Evolutionary conservation across 2,797 vertebrate genomes (phyloP).

Genomic region (Luscinia luscinia): DNA sequence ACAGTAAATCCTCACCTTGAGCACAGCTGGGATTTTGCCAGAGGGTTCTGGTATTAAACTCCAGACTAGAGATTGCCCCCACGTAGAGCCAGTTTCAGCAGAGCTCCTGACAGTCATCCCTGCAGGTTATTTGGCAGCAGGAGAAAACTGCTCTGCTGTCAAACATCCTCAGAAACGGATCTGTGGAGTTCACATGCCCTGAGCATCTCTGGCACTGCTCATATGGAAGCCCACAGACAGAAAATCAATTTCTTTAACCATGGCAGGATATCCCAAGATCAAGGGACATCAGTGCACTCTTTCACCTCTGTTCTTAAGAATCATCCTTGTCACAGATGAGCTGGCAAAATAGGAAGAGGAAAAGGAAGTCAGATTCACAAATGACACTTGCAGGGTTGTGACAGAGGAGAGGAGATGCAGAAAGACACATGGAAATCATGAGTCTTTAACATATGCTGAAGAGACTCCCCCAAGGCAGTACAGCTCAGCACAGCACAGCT

Average conservation of each 20-base stretch:
- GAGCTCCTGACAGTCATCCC: background rate
- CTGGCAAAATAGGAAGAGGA: background rate
- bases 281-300: background rate
- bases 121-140: background rate
- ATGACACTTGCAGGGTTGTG: background rate
- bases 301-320: background rate
- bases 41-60: background rate
- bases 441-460: background rate
- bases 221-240: background rate
- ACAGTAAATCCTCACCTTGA: background rate
- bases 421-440: background rate
- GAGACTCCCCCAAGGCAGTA: background rate
- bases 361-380: conserved; percentile 2
- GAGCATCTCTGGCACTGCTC: background rate
- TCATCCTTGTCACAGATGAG: background rate
- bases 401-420: background rate
- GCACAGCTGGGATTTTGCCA: background rate
- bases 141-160: background rate
- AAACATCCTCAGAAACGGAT: background rate
- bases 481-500: background rate
- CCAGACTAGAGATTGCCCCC: background rate
- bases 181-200: background rate
- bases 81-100: background rate
- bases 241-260: accelerated
- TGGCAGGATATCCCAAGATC: background rate